phyloP scores from a whole-genome alignment of 2,888 invertebrate genomes.

The Himalopsyche kuldschensis region DNA sequence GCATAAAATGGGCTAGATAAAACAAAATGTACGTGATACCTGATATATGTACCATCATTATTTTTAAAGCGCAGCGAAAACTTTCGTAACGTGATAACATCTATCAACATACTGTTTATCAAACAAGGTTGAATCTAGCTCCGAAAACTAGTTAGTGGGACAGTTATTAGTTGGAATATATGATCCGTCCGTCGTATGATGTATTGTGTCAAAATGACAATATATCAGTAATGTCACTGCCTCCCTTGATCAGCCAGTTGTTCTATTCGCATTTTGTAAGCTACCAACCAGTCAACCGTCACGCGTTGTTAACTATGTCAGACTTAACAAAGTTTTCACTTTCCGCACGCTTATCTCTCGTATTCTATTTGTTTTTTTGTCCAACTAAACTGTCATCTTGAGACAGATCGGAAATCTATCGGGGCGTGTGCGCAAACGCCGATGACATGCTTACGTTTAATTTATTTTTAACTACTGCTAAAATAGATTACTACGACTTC shows the following conservation, averaged over 20 bases:
- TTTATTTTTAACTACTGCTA: neutral
- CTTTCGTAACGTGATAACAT: neutral
- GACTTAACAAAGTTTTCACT: neutral
- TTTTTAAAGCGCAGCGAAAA: neutral
- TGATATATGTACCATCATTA: no score
- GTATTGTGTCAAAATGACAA: neutral
- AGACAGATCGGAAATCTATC: neutral
- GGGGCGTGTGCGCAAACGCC: neutral
- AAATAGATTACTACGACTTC: neutral
- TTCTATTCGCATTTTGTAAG: neutral
- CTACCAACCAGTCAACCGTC: neutral
- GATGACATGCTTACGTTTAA: neutral
- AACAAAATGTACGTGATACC: no score
- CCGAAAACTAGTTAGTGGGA: no score
- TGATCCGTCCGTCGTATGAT: no score
- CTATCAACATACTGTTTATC: neutral
- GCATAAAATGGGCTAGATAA: no score
- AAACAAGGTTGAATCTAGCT: no score
- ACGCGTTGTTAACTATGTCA: neutral
- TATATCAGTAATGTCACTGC: neutral
- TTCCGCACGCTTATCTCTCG: neutral
- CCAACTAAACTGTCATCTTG: neutral
- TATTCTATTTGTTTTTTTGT: neutral
- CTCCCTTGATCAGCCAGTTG: neutral
- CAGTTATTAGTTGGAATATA: no score